Conservation (phyloP, 2,888 invertebrate genomes). For the Phalera bucephala region DNA sequence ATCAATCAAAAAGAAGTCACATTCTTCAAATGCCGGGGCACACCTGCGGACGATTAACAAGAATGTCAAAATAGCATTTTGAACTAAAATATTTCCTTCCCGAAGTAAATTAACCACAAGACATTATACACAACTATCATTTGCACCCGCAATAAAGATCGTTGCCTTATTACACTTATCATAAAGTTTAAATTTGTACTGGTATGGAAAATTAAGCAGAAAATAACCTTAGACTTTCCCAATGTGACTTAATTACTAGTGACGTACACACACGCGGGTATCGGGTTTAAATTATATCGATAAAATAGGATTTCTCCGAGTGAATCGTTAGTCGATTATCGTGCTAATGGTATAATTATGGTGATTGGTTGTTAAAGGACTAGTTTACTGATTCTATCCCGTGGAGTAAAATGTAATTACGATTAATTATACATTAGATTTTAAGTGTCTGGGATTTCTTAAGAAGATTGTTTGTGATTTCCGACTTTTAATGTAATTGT, state of each 20-base stretch:
- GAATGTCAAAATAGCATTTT: conserved; percentile 75
- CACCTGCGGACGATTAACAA: conserved; percentile 76
- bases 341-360: conserved; percentile 43
- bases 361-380: conserved; percentile 30
- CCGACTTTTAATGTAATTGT: not conserved
- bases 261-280: conserved; percentile 40
- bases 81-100: conserved; percentile 62
- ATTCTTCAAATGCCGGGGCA: conserved; percentile 50
- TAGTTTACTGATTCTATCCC: conserved; percentile 24
- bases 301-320: conserved; percentile 21
- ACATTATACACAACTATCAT: conserved; percentile 14
- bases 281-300: conserved; percentile 38
- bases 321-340: conserved; percentile 24
- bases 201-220: not conserved
- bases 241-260: conserved; percentile 56
- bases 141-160: no score
- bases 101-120: conserved; percentile 52
- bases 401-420: conserved; percentile 16
- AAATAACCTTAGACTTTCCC: conserved; percentile 23
- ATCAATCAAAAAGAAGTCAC: no score
- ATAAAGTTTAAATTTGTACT: conserved; percentile 11
- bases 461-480: conserved; percentile 3
- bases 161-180: not conserved
- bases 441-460: conserved; percentile 7
- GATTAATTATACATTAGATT: conserved; percentile 19